Percentiles rank a stretch among this genome's conserved stretches.
Evolutionary conservation across 1,140 invertebrate species (phyloP).

Genomic region (Tribolium castaneum): DNA sequence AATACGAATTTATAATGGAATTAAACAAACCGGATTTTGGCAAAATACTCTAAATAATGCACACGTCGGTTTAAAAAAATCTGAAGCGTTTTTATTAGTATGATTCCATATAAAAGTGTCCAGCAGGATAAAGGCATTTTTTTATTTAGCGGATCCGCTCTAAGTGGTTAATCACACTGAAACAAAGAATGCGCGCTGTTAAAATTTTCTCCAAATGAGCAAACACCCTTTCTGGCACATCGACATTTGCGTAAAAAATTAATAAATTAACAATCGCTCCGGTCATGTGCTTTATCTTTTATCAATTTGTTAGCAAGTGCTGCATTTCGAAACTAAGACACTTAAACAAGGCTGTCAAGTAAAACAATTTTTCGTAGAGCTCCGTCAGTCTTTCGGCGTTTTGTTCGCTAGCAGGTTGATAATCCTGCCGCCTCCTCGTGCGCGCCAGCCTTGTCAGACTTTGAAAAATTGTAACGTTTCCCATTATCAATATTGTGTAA

Average conservation of each 20-base stretch:
- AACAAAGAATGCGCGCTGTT: too few species aligned
- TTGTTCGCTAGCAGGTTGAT: constrained; percentile 20
- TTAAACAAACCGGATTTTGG: background rate
- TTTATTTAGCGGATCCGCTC: too few species aligned
- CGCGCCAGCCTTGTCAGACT: constrained; percentile 2
- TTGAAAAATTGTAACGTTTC: background rate
- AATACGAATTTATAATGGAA: background rate
- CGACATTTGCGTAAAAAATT: background rate
- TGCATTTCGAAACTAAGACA: background rate
- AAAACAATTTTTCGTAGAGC: background rate
- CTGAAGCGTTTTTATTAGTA: too few species aligned
- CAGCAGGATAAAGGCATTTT: too few species aligned
- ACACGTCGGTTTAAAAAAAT: too few species aligned
- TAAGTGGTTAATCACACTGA: too few species aligned
- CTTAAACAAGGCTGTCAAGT: background rate
- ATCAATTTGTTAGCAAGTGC: background rate
- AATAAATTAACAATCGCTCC: background rate
- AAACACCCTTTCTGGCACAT: background rate
- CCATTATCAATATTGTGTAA: constrained; percentile 15
- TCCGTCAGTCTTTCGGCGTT: constrained; percentile 20
- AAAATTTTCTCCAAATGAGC: background rate
- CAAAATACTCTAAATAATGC: background rate
- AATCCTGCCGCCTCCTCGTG: background rate
- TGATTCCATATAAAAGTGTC: too few species aligned
- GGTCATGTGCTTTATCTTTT: background rate